Evolutionary conservation across 2,113 vertebrate genomes (phyloP).

Genomic region (Piliocolobus tephrosceles): DNA sequence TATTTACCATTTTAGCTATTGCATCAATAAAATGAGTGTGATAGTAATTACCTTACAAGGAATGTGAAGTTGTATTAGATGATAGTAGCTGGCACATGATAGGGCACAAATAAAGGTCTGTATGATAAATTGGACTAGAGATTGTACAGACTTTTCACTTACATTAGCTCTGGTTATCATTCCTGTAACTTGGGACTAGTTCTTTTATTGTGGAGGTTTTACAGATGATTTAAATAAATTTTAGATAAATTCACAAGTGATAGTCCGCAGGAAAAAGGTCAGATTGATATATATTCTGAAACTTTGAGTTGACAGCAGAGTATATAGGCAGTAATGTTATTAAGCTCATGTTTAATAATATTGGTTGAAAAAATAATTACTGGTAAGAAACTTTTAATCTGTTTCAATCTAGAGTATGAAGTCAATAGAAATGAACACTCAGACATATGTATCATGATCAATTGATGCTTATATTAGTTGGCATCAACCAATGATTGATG

Average conservation of each 20-base stretch:
- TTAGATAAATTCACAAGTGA: neutral
- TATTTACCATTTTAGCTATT: neutral
- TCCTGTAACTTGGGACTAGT: neutral
- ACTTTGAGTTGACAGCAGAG: neutral
- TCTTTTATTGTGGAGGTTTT: neutral
- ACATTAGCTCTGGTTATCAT: neutral
- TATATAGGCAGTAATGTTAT: neutral
- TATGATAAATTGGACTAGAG: neutral
- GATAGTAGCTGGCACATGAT: accelerated
- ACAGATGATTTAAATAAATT: neutral
- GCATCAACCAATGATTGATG: too few species aligned
- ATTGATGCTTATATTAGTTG: neutral
- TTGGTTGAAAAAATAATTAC: neutral
- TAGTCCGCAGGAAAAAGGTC: neutral
- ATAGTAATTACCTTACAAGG: neutral
- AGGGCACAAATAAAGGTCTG: neutral
- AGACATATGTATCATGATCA: neutral
- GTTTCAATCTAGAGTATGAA: neutral
- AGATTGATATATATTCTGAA: neutral
- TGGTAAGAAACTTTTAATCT: neutral
- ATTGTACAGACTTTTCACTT: neutral
- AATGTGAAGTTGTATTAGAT: accelerated
- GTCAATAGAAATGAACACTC: neutral
- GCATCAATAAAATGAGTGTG: neutral
- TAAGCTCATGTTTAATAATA: neutral